Conservation (phyloP, 2,888 invertebrate species). For the Elmis aenea region DNA sequence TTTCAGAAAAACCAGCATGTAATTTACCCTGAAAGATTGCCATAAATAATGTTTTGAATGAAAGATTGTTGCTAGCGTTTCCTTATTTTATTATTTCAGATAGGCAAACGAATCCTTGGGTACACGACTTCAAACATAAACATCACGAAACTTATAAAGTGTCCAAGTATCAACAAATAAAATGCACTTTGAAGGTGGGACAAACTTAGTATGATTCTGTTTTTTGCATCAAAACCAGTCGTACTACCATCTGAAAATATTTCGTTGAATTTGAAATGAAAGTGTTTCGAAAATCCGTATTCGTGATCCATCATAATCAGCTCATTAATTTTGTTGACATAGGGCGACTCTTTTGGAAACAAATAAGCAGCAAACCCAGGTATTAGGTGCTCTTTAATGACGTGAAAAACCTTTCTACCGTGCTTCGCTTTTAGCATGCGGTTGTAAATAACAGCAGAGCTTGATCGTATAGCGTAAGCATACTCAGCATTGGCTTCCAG, state of each 20-base stretch:
- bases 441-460: background rate
- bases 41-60: no score
- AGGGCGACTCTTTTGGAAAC: slow-evolving; percentile 5
- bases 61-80: no score
- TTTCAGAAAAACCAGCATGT: no score
- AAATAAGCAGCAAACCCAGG: slow-evolving; percentile 6
- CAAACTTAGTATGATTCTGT: background rate
- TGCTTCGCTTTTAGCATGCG: background rate
- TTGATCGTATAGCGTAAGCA: slow-evolving; percentile 4
- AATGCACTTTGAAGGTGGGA: slow-evolving; percentile 4
- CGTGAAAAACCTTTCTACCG: background rate
- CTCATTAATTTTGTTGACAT: slow-evolving; percentile 3
- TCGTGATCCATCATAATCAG: slow-evolving; percentile 1
- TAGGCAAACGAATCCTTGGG: no score
- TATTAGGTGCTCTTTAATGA: slow-evolving; percentile 4
- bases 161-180: slow-evolving; percentile 1
- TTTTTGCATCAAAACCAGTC: background rate
- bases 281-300: background rate
- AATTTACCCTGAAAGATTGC: no score
- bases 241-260: background rate
- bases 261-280: background rate
- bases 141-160: background rate
- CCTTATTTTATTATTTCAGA: no score
- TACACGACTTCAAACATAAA: slow-evolving; percentile 6
- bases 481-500: slow-evolving; percentile 1